A percentile compares a stretch with the other conserved stretches of the same genome.
phyloP scores from a whole-genome alignment of 1,140 invertebrate species.

The Aphelenchoides besseyi region DNA sequence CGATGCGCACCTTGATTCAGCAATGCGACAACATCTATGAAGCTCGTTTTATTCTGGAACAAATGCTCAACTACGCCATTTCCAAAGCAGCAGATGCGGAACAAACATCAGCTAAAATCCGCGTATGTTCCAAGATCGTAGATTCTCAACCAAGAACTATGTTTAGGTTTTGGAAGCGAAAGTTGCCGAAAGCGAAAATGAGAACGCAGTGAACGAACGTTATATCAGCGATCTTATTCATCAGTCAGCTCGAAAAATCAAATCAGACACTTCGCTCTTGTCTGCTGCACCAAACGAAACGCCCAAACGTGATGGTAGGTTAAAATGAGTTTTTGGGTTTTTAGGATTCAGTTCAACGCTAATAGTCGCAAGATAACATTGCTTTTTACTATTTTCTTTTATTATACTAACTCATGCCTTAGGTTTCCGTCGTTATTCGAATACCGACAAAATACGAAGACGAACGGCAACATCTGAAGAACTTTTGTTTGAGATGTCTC shows the following conservation, averaged over 20 bases:
- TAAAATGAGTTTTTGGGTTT: no score
- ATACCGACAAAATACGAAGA: constrained; percentile 13
- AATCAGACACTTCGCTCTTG: constrained; percentile 4
- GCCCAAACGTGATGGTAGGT: constrained; percentile 6
- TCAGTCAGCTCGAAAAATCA: not conserved
- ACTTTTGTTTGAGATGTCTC: not conserved
- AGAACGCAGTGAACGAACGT: not conserved
- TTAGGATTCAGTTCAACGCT: no score
- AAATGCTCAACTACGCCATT: constrained; percentile 9
- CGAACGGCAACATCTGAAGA: constrained; percentile 11
- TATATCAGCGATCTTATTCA: not conserved
- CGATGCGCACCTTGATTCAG: constrained; percentile 12
- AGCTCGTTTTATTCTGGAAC: constrained; percentile 5
- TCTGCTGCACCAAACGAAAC: not conserved
- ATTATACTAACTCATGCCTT: constrained; percentile 6
- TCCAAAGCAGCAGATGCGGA: constrained; percentile 9
- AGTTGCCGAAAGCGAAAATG: not conserved
- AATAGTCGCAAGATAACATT: no score
- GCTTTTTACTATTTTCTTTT: no score
- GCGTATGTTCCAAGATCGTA: no score
- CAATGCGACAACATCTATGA: constrained; percentile 17
- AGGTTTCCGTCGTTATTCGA: not conserved
- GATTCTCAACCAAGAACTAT: not conserved
- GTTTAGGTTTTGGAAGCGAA: constrained; percentile 10
- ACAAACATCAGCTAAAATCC: not conserved